phyloP scores from a whole-genome alignment of 1,140 invertebrate species.

The Harlomillsia oculata region DNA sequence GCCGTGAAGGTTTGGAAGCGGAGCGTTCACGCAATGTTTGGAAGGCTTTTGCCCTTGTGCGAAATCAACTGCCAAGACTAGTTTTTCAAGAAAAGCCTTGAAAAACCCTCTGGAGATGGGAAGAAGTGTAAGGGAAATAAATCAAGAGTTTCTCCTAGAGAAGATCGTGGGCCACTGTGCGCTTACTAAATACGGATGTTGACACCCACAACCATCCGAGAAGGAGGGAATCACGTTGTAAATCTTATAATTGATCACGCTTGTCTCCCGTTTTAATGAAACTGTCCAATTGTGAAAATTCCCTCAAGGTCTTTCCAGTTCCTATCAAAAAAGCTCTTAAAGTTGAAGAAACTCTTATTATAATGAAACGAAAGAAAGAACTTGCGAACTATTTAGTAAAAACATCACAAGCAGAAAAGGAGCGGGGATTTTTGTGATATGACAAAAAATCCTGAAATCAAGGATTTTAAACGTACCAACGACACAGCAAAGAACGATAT shows the following conservation, averaged over 20 bases:
- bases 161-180: not conserved
- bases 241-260: slow-evolving; percentile 28
- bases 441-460: not conserved
- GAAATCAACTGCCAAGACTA: no score
- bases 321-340: no score
- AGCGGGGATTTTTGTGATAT: not conserved
- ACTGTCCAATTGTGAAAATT: slow-evolving; percentile 29
- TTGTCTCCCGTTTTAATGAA: slow-evolving; percentile 26
- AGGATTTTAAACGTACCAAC: not conserved
- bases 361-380: no score
- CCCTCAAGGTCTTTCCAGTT: no score
- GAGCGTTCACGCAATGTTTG: no score
- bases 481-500: no score
- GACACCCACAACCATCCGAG: slow-evolving; percentile 5
- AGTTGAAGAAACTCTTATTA: no score
- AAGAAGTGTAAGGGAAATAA: not conserved
- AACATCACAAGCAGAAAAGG: no score
- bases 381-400: no score
- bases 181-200: slow-evolving; percentile 14
- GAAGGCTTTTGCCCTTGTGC: no score
- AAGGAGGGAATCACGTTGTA: slow-evolving; percentile 9
- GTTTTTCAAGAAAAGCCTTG: no score
- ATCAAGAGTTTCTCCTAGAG: slow-evolving; percentile 1
- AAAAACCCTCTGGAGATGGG: not conserved
- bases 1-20: no score